A percentile compares a stretch with the other conserved stretches of the same genome.
These are phyloP conservation scores for Callipepla californica DNA, from an alignment of 2,113 vertebrate genomes.

Conservation along the genomic window DNA sequence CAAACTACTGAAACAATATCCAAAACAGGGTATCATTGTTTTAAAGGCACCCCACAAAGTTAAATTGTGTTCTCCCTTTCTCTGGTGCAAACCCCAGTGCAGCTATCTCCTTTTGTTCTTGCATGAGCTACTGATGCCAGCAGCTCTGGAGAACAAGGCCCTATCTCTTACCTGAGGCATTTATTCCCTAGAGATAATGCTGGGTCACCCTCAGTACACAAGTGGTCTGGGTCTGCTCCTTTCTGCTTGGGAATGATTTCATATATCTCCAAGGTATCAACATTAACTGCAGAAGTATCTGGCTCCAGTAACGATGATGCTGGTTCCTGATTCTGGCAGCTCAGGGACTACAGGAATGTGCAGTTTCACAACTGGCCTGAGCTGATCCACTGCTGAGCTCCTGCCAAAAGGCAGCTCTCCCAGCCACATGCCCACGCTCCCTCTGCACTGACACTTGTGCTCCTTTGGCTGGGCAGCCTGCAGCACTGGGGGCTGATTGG, in stretches of 20 bases:
- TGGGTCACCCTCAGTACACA: background rate
- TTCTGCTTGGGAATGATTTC: background rate
- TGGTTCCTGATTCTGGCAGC: background rate
- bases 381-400: background rate
- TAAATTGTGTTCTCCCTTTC: background rate
- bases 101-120: conserved; percentile 31
- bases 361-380: conserved; percentile 25
- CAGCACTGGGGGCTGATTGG: fast-evolving
- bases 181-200: background rate
- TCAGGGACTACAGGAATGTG: background rate
- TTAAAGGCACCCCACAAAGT: background rate
- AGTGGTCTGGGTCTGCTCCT: background rate
- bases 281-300: background rate
- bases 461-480: conserved; percentile 6
- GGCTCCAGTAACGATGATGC: background rate
- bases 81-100: background rate
- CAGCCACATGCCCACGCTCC: background rate
- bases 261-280: background rate
- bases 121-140: conserved; percentile 37
- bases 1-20: background rate
- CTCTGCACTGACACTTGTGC: conserved; percentile 8
- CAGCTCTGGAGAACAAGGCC: background rate
- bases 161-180: background rate
- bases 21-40: background rate
- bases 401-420: background rate